phyloP scores from a whole-genome alignment of 2,888 invertebrate genomes.

The Perithous albicinctus region DNA sequence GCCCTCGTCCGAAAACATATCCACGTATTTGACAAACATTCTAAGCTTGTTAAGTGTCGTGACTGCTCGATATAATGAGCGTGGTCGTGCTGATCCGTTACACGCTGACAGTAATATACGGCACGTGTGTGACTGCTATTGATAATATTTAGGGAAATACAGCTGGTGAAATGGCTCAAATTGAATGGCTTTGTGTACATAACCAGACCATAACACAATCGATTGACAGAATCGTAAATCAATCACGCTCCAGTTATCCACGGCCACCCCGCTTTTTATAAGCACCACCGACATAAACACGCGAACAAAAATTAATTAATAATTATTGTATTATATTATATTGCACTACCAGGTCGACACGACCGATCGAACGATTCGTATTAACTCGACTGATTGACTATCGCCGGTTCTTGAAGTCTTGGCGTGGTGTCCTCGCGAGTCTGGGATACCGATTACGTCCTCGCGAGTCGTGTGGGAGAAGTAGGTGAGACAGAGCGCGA shows the following conservation, averaged over 20 bases:
- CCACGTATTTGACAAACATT: slow-evolving; percentile 76
- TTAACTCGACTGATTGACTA: slow-evolving; percentile 64
- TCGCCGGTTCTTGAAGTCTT: slow-evolving; percentile 40
- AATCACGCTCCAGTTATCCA: slow-evolving; percentile 45
- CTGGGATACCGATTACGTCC: slow-evolving; percentile 58
- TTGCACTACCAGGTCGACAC: slow-evolving; percentile 25
- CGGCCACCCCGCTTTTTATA: slow-evolving; percentile 10
- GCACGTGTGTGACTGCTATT: slow-evolving; percentile 40
- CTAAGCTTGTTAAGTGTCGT: slow-evolving; percentile 9
- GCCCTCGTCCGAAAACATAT: slow-evolving; percentile 75
- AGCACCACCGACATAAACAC: slow-evolving; percentile 15
- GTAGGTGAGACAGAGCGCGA: slow-evolving; percentile 40
- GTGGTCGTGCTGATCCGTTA: slow-evolving; percentile 16
- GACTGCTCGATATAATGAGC: not conserved
- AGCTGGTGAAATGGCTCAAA: slow-evolving; percentile 2
- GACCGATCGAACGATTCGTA: slow-evolving; percentile 59
- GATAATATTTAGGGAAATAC: slow-evolving; percentile 46
- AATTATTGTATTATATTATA: not conserved
- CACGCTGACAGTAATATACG: not conserved
- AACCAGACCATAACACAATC: not conserved
- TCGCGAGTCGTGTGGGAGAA: slow-evolving; percentile 48
- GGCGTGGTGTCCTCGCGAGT: slow-evolving; percentile 28
- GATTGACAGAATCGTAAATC: slow-evolving; percentile 29
- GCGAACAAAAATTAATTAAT: not conserved
- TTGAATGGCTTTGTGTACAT: not conserved